Evolutionary conservation across 1,140 invertebrate species (phyloP).

Genomic region (Lordiphosa mommai): DNA sequence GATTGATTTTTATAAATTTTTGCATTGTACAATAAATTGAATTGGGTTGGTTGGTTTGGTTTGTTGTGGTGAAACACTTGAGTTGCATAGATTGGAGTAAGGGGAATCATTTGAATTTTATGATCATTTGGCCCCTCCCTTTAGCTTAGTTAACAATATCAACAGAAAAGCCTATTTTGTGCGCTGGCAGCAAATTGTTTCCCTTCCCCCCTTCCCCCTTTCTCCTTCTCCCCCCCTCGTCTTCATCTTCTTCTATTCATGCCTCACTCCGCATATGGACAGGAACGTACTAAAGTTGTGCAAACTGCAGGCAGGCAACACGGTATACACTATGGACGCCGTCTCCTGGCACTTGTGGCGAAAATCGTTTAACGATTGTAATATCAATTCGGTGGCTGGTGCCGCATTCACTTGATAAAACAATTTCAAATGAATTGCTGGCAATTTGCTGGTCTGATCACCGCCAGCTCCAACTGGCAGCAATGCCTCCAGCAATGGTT

Average conservation of each 20-base stretch:
- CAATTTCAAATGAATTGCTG: constrained; percentile 86
- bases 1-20: constrained; percentile 6
- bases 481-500: constrained; percentile 8
- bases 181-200: constrained; percentile 40
- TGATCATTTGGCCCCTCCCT: no score
- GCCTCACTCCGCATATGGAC: constrained; percentile 86
- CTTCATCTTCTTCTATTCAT: constrained; percentile 60
- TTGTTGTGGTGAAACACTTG: constrained; percentile 53
- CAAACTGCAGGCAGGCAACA: constrained; percentile 88
- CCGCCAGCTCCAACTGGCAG: constrained; percentile 21
- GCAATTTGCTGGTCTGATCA: constrained; percentile 45
- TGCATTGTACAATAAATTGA: constrained; percentile 20
- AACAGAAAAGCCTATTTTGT: constrained; percentile 45
- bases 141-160: constrained; percentile 66
- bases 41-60: constrained; percentile 25
- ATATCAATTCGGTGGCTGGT: constrained; percentile 81
- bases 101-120: no score
- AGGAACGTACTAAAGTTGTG: constrained; percentile 89
- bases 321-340: constrained; percentile 84
- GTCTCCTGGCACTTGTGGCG: constrained; percentile 78
- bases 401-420: constrained; percentile 86
- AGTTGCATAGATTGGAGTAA: constrained; percentile 61
- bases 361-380: constrained; percentile 81
- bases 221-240: neutral
- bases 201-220: neutral